Base-by-base conservation (phyloP, 2,797 vertebrate genomes). In the Hozukius guyotensis region DNA sequence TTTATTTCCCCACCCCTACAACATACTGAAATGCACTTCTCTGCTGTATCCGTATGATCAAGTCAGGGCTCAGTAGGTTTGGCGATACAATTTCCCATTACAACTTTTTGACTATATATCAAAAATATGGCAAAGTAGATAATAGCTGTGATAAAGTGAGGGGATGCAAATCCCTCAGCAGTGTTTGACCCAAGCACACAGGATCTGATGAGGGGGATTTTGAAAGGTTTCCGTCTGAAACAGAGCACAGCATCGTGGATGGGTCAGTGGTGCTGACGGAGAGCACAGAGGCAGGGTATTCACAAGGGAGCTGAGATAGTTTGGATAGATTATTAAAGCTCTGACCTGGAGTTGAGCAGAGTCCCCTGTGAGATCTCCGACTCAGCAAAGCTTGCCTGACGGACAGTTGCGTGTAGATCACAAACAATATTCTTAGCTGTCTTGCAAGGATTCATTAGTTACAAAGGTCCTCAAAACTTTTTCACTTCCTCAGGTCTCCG, bases 271-370 rank as follows among this genome's bases (percentile, higher is more conserved):
- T 3, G 52, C 22, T 70, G 46, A 68, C 12, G 32, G 55, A 57
- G 12, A 32, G 31, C 31, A 56, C 25, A 29, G 29, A 76, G 10
- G 56, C 34, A 31, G 24, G 5, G 25, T 34, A 24, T 56, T 61
- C 57, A 60, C 7, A 2, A 27, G 71, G 56, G 75, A 72, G 38
- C 56, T 36, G 70, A 65, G 72, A 77, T 55, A 27, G 60, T 82
- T 81, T 82, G 69, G 63, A 71, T 27, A 61, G 81, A 86, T 88
- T 71, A 84, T 81, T 81, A 77, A 84, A 75, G 71, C 80, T 63
- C 29, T 81, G 69, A 78, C 73, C 36, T 42, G 57, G 34, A 78
- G 71, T 32, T 57, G 32, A 29, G 12, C 67, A 67, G 34, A 67
- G 22, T 81, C 77, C 75, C 75, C 27, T 10, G 27, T 60, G 70